Evolutionary conservation across 2,888 invertebrate genomes (phyloP).

Genomic region (Schrankia costaestrigalis): DNA sequence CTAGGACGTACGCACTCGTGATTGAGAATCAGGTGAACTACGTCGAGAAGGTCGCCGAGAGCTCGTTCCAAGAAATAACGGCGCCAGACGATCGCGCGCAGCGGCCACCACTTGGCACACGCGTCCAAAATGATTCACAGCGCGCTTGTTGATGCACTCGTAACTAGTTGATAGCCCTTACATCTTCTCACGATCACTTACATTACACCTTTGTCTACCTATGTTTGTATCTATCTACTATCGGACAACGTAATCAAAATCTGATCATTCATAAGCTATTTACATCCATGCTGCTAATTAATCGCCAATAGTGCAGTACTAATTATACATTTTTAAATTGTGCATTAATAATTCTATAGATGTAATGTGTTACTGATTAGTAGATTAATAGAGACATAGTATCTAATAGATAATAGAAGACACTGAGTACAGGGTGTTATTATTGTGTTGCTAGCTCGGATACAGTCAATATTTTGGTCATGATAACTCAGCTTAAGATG

Average conservation of each 20-base stretch:
- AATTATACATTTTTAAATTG: too few species aligned
- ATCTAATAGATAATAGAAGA: too few species aligned
- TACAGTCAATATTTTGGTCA: too few species aligned
- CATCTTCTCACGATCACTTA: constrained; percentile 14
- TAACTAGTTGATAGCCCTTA: constrained; percentile 9
- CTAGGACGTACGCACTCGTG: constrained; percentile 60
- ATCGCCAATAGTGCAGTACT: constrained; percentile 30
- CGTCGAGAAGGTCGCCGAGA: constrained; percentile 61
- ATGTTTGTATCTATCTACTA: constrained; percentile 21
- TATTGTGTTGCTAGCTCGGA: too few species aligned
- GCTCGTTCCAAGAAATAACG: constrained; percentile 64
- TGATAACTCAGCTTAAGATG: too few species aligned
- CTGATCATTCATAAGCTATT: constrained; percentile 63
- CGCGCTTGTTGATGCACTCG: constrained; percentile 7
- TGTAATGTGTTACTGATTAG: too few species aligned
- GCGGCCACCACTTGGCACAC: constrained; percentile 39
- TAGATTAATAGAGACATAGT: too few species aligned
- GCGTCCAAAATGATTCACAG: constrained; percentile 40
- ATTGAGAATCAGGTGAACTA: constrained; percentile 56
- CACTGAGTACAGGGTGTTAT: too few species aligned
- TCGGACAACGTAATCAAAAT: constrained; percentile 42
- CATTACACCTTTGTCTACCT: constrained; percentile 34
- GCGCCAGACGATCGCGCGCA: constrained; percentile 52
- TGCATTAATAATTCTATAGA: too few species aligned
- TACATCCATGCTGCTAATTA: constrained; percentile 35